Conservation (phyloP, 2,888 invertebrate species). For the Eupithecia insigniata region DNA sequence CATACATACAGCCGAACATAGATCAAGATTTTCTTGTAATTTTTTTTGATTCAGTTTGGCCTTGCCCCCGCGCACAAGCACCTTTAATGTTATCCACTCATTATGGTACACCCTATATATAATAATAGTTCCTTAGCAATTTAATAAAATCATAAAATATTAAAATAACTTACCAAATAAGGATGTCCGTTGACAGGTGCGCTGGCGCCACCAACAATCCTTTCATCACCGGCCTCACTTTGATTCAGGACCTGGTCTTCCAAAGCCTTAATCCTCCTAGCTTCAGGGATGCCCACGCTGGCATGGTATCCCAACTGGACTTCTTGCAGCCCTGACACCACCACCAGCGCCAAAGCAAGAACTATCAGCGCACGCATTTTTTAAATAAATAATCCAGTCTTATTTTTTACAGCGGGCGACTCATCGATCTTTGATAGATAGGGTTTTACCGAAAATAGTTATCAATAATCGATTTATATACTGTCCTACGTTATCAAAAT, state of each 20-base stretch:
- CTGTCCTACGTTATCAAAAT: slow-evolving; percentile 15
- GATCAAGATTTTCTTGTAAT: too few relatives aligned
- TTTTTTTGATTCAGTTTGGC: too few relatives aligned
- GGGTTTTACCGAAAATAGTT: background rate
- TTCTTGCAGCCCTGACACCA: slow-evolving; percentile 46
- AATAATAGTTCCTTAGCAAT: too few relatives aligned
- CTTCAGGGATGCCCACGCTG: slow-evolving; percentile 63
- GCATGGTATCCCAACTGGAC: slow-evolving; percentile 56
- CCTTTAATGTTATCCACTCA: too few relatives aligned
- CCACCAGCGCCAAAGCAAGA: slow-evolving; percentile 46
- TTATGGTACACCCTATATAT: too few relatives aligned
- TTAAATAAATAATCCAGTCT: background rate
- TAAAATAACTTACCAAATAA: slow-evolving; percentile 52
- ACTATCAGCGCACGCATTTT: slow-evolving; percentile 51
- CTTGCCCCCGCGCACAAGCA: too few relatives aligned
- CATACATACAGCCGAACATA: too few relatives aligned
- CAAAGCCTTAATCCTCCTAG: slow-evolving; percentile 56
- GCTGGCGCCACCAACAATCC: slow-evolving; percentile 62
- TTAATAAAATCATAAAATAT: too few relatives aligned
- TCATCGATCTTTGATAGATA: background rate
- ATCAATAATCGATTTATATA: slow-evolving; percentile 31
- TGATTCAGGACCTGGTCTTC: slow-evolving; percentile 47
- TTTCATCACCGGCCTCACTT: slow-evolving; percentile 22
- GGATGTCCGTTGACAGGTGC: slow-evolving; percentile 59
- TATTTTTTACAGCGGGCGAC: background rate